These are phyloP conservation scores for Mellivora capensis DNA, from an alignment of 2,113 vertebrate genomes.

Conservation along the genomic window DNA sequence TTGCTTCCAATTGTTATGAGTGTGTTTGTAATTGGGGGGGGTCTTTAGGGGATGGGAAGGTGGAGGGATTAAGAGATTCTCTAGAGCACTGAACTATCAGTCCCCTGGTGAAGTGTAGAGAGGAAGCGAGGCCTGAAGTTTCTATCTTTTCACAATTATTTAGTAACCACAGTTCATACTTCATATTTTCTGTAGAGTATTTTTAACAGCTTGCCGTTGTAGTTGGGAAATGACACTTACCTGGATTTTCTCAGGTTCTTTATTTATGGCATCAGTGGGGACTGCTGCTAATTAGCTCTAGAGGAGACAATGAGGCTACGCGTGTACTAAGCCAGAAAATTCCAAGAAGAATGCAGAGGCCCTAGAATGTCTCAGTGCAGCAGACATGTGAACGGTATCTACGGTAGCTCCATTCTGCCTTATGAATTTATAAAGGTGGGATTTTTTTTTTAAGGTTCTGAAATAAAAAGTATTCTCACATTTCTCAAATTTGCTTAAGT, in stretches of 20 bases:
- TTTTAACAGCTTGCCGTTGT: conserved; percentile 31
- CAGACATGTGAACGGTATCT: not conserved
- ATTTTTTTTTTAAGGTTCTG: not conserved
- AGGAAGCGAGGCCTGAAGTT: conserved; percentile 11
- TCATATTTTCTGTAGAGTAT: not conserved
- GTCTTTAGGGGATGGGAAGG: not conserved
- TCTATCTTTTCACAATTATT: not conserved
- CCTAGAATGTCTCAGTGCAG: not conserved
- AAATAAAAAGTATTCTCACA: conserved; percentile 5
- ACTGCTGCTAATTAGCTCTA: not conserved
- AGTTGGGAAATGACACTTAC: not conserved
- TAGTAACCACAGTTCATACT: not conserved
- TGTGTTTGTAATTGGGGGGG: not conserved
- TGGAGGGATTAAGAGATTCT: not conserved
- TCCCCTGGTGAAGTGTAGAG: not conserved
- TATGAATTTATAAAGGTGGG: not conserved
- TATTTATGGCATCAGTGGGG: not conserved
- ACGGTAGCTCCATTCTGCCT: not conserved
- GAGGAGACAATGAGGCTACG: not conserved
- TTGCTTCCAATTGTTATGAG: not conserved
- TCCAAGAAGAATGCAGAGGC: not conserved
- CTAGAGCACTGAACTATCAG: not conserved
- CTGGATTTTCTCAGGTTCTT: conserved; percentile 26
- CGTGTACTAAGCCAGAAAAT: not conserved
- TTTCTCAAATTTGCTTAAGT: not conserved